Percentiles rank a stretch among this genome's conserved stretches.
Conservation (phyloP, 2,888 invertebrate genomes). For the Conchocele bisecta region DNA sequence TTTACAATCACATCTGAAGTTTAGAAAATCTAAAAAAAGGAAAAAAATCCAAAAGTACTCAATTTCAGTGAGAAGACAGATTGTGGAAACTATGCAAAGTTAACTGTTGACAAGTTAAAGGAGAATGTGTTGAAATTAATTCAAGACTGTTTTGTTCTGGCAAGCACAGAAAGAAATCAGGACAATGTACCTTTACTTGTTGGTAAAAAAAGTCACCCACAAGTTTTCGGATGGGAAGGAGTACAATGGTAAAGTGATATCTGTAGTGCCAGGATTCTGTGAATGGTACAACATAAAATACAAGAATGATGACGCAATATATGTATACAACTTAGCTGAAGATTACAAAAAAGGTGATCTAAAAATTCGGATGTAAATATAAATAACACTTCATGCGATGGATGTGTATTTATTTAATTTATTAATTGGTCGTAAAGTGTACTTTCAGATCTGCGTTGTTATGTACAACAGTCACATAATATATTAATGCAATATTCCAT, state of each 20-base stretch:
- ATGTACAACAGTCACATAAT: too few relatives aligned
- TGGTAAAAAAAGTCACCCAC: slow-evolving; percentile 11
- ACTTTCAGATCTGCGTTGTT: too few relatives aligned
- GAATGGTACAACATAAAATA: slow-evolving; percentile 35
- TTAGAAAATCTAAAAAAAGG: slow-evolving; percentile 35
- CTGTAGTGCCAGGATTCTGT: slow-evolving; percentile 20
- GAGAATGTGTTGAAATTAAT: slow-evolving; percentile 13
- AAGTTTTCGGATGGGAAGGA: too few relatives aligned
- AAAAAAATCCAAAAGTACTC: slow-evolving; percentile 20
- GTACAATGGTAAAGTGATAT: slow-evolving; percentile 8
- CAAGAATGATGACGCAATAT: slow-evolving; percentile 23
- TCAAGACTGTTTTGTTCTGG: background rate
- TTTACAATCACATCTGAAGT: slow-evolving; percentile 29
- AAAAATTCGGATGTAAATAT: slow-evolving; percentile 2
- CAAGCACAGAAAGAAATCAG: background rate
- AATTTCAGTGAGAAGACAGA: slow-evolving; percentile 1
- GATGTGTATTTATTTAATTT: too few relatives aligned
- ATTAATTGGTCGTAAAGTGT: too few relatives aligned
- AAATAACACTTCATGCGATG: too few relatives aligned
- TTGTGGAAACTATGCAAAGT: slow-evolving; percentile 7
- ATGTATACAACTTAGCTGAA: slow-evolving; percentile 17
- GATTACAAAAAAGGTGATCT: slow-evolving; percentile 8
- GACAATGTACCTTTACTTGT: slow-evolving; percentile 2
- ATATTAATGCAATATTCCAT: too few relatives aligned
- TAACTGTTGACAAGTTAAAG: background rate